A percentile compares a stretch with the other conserved stretches of the same genome.
Evolutionary conservation across 2,113 vertebrate genomes (phyloP).

Genomic region (Lates calcarifer): DNA sequence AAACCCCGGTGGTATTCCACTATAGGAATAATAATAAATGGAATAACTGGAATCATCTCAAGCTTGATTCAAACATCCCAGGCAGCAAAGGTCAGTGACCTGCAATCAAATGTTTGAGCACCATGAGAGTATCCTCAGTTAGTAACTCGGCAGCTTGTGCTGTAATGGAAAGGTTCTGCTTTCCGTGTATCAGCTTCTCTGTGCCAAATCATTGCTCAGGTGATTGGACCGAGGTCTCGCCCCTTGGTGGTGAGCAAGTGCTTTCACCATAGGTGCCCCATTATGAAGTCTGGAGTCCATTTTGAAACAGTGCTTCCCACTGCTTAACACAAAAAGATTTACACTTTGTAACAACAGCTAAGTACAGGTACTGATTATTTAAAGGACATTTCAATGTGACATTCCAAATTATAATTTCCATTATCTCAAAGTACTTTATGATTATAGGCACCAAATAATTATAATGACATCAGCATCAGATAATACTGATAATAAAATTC

Average conservation of each 20-base stretch:
- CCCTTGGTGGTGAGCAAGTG: no score
- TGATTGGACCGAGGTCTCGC: neutral
- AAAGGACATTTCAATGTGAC: neutral
- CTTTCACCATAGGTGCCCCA: neutral
- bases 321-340: neutral
- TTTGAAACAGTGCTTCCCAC: neutral
- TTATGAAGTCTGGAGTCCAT: constrained; percentile 1
- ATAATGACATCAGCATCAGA: no score
- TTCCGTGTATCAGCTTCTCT: neutral
- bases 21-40: constrained; percentile 24
- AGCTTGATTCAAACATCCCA: neutral
- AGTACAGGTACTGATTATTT: no score
- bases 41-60: constrained; percentile 25
- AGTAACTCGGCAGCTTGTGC: neutral
- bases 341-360: no score
- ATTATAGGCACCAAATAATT: no score
- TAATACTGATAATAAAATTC: no score
- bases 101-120: constrained; percentile 5
- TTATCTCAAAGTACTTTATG: no score
- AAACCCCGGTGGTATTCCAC: constrained; percentile 14
- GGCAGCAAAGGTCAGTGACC: neutral
- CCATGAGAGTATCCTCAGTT: neutral
- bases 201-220: neutral
- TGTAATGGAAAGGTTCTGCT: constrained; percentile 1
- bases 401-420: no score